Conservation (phyloP, 1,140 invertebrate genomes). For the Chrysoperla carnea region DNA sequence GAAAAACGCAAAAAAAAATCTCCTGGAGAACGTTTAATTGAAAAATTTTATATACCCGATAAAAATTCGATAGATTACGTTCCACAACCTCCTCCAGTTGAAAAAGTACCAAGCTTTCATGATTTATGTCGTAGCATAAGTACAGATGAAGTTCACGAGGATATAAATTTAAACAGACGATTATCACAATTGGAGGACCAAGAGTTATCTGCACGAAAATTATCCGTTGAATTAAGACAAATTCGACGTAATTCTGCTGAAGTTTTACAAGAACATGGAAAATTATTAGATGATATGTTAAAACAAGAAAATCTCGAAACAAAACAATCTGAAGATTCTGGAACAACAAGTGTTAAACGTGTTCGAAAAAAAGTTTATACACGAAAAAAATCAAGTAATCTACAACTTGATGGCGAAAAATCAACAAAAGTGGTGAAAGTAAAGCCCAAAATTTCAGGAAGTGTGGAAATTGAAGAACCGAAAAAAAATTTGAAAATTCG, state of each 20-base stretch:
- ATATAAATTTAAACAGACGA: slow-evolving; percentile 21
- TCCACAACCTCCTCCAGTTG: slow-evolving; percentile 7
- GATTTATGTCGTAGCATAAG: slow-evolving; percentile 32
- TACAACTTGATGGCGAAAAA: background rate
- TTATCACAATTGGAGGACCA: slow-evolving; percentile 16
- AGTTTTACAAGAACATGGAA: slow-evolving; percentile 28
- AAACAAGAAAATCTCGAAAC: slow-evolving; percentile 29
- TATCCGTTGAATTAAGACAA: slow-evolving; percentile 11
- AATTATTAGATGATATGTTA: slow-evolving; percentile 28
- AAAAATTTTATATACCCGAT: slow-evolving; percentile 56
- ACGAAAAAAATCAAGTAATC: slow-evolving; percentile 14
- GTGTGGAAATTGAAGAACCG: slow-evolving; percentile 7
- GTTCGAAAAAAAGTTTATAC: slow-evolving; percentile 5
- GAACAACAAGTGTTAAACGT: too few relatives aligned
- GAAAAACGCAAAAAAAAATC: slow-evolving; percentile 26
- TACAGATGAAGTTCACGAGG: slow-evolving; percentile 26
- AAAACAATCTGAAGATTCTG: too few relatives aligned
- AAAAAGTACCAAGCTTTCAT: slow-evolving; percentile 27
- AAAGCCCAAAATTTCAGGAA: background rate
- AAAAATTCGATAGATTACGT: slow-evolving; percentile 24
- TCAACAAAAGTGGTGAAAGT: background rate
- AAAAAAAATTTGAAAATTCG: slow-evolving; percentile 24
- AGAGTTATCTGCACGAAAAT: slow-evolving; percentile 14
- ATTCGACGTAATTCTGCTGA: slow-evolving; percentile 28
- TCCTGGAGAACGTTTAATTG: slow-evolving; percentile 49